Evolutionary conservation across 2,113 vertebrate species (phyloP), one percentile per base, ranked within the genome.

Genomic region (Leptobrachium ailaonicum): DNA sequence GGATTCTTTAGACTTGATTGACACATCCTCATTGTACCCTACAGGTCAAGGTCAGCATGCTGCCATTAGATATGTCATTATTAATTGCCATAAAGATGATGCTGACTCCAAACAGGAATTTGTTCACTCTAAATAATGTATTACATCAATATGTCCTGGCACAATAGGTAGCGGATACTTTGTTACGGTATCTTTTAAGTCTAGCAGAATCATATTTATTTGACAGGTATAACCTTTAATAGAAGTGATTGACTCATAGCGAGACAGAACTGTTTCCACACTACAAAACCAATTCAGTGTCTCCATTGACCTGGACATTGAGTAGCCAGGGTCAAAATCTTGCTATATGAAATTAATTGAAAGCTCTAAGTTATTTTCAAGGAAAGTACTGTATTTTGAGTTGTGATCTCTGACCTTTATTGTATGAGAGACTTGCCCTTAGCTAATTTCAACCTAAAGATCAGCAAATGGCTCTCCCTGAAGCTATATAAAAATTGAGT

Each of bases 331-430:
- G 45, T 79, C 20, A 72, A 14, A 40, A 54, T 72, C 47, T 47
- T 20, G 2, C 47, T 54, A 44, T 72, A 43, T 54, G 70, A 14
- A 10, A 14, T 41, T 58, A 79, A 73, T 73, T 56, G 41, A 56
- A 73, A 73, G 58, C 44, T 3, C 41, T 66, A 32, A 72, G 11
- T 73, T 73, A 66, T 73, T 12, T 73, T 67, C 45, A 66, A 56
- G 66, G 58, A 14, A 12, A 7, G n/a, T 20, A 58, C 62, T 66
- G 47, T 73, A 73, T 73, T 73, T 47, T 13, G 53, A 40, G 40
- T 50, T 62, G 54, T 56, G 60, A 66, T 53, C 44, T 44, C 12
- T 64, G 58, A 43, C 62, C 47, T 73, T 56, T 66, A 54, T 45
- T 50, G 11, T 13, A 80, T 73, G 32, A 13, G 60, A 73, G 69